These are phyloP conservation scores for Halcyon chelicuti DNA, from an alignment of 2,797 vertebrate species.

Conservation along the genomic window DNA sequence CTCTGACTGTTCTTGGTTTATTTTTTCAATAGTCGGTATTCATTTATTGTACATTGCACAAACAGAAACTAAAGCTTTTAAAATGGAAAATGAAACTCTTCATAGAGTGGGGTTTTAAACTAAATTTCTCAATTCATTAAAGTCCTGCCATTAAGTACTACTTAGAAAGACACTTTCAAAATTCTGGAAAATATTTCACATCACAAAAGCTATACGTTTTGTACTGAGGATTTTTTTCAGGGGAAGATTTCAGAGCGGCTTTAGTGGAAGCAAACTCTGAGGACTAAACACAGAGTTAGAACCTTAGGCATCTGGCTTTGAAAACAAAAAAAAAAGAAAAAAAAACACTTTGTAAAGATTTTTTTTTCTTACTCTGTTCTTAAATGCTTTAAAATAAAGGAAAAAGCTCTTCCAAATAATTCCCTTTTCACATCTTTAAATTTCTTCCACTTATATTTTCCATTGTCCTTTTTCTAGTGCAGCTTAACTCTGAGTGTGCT, in stretches of 20 bases:
- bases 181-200: neutral
- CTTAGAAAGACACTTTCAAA: neutral
- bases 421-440: constrained; percentile 46
- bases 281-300: neutral
- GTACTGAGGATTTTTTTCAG: neutral
- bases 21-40: neutral
- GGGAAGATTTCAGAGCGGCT: neutral
- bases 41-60: neutral
- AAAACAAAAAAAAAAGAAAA: neutral
- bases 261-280: neutral
- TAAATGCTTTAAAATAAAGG: constrained; percentile 14
- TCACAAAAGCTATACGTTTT: neutral
- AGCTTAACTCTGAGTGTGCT: constrained; percentile 79
- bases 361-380: neutral
- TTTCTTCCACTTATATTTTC: constrained; percentile 68
- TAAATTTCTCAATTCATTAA: neutral
- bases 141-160: neutral
- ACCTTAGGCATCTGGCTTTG: neutral
- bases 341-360: neutral
- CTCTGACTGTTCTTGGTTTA: neutral
- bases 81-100: neutral
- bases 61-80: neutral
- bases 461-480: constrained; percentile 60
- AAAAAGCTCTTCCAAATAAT: neutral
- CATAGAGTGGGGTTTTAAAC: rapidly evolving